A percentile compares a stretch with the other conserved stretches of the same genome.
phyloP scores from a whole-genome alignment of 2,888 invertebrate genomes.

The Orthosia gracilis region DNA sequence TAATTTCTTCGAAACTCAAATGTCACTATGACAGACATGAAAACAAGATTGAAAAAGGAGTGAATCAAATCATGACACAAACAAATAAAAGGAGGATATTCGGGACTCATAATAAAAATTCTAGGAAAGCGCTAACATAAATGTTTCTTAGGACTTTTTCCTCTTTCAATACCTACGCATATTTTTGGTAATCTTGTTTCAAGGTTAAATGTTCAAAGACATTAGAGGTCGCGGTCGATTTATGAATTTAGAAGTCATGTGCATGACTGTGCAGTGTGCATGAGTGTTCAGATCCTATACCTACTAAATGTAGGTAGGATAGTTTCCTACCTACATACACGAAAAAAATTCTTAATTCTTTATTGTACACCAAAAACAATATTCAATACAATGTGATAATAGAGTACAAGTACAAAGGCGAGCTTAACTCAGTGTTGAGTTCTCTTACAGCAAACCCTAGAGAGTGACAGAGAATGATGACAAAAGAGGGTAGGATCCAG shows the following conservation, averaged over 20 bases:
- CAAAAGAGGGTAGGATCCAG: too few relatives aligned
- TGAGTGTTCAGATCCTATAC: neutral
- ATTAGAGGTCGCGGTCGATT: constrained; percentile 25
- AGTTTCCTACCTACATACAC: too few relatives aligned
- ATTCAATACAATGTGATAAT: too few relatives aligned
- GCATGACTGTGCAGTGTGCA: neutral
- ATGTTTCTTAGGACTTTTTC: constrained; percentile 58
- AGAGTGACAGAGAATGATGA: too few relatives aligned
- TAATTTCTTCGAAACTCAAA: constrained; percentile 59
- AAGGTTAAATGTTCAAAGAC: constrained; percentile 43
- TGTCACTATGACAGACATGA: constrained; percentile 64
- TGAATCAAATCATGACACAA: constrained; percentile 64
- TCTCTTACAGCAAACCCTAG: too few relatives aligned
- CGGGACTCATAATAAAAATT: constrained; percentile 39
- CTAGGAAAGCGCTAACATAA: constrained; percentile 59
- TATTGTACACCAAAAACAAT: too few relatives aligned
- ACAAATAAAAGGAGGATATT: constrained; percentile 55
- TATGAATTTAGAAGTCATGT: constrained; percentile 13
- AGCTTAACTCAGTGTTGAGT: too few relatives aligned
- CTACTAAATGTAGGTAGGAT: neutral
- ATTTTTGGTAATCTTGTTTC: constrained; percentile 41
- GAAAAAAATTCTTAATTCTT: too few relatives aligned
- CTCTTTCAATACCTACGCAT: constrained; percentile 60
- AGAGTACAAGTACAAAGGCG: too few relatives aligned
- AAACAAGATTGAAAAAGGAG: constrained; percentile 45